Percentiles rank a stretch among this genome's conserved stretches.
These are phyloP conservation scores for Hemicordylus capensis DNA, from an alignment of 2,113 vertebrate genomes.

Conservation along the genomic window DNA sequence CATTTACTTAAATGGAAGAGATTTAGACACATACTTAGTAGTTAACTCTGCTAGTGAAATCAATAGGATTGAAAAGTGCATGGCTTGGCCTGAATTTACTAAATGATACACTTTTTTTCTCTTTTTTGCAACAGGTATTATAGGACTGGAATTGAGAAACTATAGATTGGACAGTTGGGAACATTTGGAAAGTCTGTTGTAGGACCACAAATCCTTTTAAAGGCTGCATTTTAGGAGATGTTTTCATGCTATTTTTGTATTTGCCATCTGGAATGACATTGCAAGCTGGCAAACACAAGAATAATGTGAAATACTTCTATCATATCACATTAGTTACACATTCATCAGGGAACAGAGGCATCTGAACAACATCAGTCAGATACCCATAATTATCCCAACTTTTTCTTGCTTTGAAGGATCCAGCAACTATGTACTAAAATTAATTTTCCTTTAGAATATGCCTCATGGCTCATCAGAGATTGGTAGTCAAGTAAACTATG, in stretches of 20 bases:
- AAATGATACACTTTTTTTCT: background rate
- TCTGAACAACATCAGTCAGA: conserved; percentile 56
- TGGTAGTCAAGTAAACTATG: background rate
- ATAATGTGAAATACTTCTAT: conserved; percentile 65
- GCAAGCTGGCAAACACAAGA: conserved; percentile 67
- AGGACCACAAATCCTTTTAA: conserved; percentile 51
- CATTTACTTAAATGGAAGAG: background rate
- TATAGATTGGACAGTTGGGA: conserved; percentile 3
- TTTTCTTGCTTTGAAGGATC: conserved; percentile 55
- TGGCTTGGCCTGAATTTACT: background rate
- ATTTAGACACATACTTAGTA: background rate
- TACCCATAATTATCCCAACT: conserved; percentile 44
- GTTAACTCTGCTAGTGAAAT: background rate
- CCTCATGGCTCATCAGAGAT: rapidly evolving
- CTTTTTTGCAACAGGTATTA: conserved; percentile 49
- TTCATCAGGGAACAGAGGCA: conserved; percentile 52
- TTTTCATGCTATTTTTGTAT: conserved; percentile 67
- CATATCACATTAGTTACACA: conserved; percentile 32
- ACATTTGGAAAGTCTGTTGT: conserved; percentile 42
- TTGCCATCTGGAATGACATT: conserved; percentile 76
- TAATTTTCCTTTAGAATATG: conserved; percentile 17
- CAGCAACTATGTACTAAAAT: conserved; percentile 26
- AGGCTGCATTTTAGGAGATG: conserved; percentile 55
- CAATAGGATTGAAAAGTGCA: background rate
- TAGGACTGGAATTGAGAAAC: conserved; percentile 10